Percentiles rank a stretch among this genome's conserved stretches.
phyloP scores from a whole-genome alignment of 2,797 vertebrate species.

The Myotis vivesi region DNA sequence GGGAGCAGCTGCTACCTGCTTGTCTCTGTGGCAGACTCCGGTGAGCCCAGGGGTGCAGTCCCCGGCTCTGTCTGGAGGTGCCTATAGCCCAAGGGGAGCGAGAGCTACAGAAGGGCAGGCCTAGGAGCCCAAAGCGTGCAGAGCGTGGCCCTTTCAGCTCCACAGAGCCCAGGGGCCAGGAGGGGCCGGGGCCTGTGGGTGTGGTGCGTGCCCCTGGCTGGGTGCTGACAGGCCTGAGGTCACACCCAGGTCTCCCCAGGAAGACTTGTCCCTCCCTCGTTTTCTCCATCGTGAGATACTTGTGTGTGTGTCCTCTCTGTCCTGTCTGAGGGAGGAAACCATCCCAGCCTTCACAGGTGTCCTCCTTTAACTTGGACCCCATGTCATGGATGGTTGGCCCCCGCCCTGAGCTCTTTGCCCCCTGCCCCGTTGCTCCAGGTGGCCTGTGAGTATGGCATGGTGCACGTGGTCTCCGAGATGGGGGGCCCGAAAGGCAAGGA shows the following conservation, averaged over 20 bases:
- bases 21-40: neutral
- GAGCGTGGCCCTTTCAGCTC: neutral
- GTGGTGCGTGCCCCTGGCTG: neutral
- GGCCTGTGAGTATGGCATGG: conserved; percentile 93
- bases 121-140: neutral
- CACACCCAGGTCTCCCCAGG: neutral
- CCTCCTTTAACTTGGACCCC: neutral
- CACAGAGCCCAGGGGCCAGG: neutral
- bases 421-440: conserved; percentile 83
- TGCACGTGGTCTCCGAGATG: conserved; percentile 90
- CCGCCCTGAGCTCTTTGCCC: neutral
- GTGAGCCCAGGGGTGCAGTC: neutral
- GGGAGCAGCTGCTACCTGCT: neutral
- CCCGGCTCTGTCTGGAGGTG: neutral
- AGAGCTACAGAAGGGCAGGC: neutral
- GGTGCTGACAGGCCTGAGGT: neutral
- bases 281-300: fast-evolving
- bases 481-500: conserved; percentile 90
- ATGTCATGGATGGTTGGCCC: neutral
- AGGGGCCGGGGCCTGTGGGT: neutral
- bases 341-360: neutral
- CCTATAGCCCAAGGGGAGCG: neutral
- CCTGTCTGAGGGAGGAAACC: too few species aligned
- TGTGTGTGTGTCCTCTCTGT: neutral
- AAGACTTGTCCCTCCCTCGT: too few species aligned